A percentile compares a stretch with the other conserved stretches of the same genome.
Evolutionary conservation across 2,797 vertebrate species (phyloP).

Genomic region (Nannoperca australis): DNA sequence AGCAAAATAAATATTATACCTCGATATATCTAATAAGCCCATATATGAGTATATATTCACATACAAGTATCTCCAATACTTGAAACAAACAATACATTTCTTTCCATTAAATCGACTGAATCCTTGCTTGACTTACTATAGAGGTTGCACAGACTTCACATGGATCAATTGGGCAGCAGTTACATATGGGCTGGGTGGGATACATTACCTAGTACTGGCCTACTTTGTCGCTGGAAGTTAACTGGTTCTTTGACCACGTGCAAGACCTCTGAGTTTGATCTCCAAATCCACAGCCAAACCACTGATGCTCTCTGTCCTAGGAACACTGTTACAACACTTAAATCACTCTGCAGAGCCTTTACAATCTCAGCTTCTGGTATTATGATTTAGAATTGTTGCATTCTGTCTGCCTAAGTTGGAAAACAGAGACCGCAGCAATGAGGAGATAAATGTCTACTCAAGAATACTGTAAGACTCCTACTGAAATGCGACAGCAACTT

Average conservation of each 20-base stretch:
- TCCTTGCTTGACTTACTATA: conserved; percentile 45
- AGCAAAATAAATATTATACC: not conserved
- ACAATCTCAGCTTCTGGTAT: conserved; percentile 69
- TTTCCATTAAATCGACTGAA: conserved; percentile 27
- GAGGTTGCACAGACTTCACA: conserved; percentile 61
- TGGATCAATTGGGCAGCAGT: conserved; percentile 68
- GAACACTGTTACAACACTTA: conserved; percentile 77
- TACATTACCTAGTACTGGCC: conserved; percentile 63
- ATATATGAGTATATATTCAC: not conserved
- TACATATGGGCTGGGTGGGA: conserved; percentile 59
- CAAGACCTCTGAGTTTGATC: conserved; percentile 69
- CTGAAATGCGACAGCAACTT: conserved; percentile 53
- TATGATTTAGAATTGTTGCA: conserved; percentile 69
- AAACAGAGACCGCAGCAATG: conserved; percentile 71
- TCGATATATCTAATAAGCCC: not conserved
- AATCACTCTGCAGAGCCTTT: conserved; percentile 57
- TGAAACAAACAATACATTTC: not conserved
- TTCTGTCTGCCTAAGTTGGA: conserved; percentile 64
- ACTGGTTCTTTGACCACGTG: conserved; percentile 53
- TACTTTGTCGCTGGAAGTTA: conserved; percentile 65
- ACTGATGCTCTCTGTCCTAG: conserved; percentile 56
- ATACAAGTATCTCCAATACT: not conserved
- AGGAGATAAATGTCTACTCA: conserved; percentile 62
- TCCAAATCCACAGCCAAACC: conserved; percentile 65
- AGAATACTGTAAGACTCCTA: conserved; percentile 47